Base-by-base conservation (phyloP, 1,140 invertebrate species). In the Xylocopa sonorina region DNA sequence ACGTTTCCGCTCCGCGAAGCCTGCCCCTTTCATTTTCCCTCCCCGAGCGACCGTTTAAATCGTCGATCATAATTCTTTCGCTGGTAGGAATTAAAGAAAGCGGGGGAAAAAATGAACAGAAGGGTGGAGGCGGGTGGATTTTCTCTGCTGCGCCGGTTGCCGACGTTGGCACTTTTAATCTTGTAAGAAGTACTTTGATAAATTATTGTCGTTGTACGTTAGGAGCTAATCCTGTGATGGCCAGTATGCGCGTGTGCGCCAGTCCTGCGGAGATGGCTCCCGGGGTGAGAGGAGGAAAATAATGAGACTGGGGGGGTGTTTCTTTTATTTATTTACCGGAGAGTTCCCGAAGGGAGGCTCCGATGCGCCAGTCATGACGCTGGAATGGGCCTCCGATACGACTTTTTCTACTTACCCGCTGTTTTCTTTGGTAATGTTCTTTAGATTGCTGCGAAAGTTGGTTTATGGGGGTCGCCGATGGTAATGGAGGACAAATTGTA, bases 51-150 rank as follows among this genome's bases (percentile, higher is more conserved):
- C 21, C 24, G 46, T 48, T 38, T 27, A 18, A 57, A 51, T 62
- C 38, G 34, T 50, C 18, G 34, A 53, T 62, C 64, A 48, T 48
- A 58, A 77, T 68, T 58, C 16, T 27, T 14, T 60, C 43, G 21
- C 21, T 2, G n/a, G 32, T 38, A 6, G 6, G 10, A 38, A 60
- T 21, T 38, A 60, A n/a, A 60, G 12, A 21, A 38, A 38, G 9
- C 3, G n/a, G n/a, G n/a, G n/a, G n/a, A n/a, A n/a, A 16, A n/a
- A 38, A n/a, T 21, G 34, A 2, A 0, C 2, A 6, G 50, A 12
- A 3, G 16, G 2, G 10, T 0, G n/a, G 18, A 41, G 12, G 1
- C 1, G 16, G 18, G 5, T 27, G 55, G 55, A 72, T 74, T 43
- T 57, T 9, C 41, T 55, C 55, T 34, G 43, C 34, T 67, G 63